phyloP scores from a whole-genome alignment of 2,888 invertebrate species.

The Lycophotia porphyrea region DNA sequence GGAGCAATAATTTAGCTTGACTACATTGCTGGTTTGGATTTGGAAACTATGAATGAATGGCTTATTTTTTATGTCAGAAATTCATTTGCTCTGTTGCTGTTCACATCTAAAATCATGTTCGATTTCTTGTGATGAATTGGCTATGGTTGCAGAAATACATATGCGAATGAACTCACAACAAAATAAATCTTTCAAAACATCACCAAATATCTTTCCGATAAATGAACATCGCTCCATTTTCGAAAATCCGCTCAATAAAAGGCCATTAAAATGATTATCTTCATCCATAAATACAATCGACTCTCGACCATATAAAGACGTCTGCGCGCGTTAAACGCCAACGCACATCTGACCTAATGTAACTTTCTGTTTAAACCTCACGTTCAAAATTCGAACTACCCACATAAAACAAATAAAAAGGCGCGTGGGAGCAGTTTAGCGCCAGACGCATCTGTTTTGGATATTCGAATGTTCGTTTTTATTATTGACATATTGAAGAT shows the following conservation, averaged over 20 bases:
- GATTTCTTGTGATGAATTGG: no score
- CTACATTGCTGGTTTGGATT: neutral
- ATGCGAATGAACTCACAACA: neutral
- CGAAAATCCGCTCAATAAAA: slow-evolving; percentile 47
- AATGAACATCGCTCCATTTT: slow-evolving; percentile 29
- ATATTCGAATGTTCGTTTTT: slow-evolving; percentile 43
- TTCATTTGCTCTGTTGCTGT: neutral
- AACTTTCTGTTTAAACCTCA: slow-evolving; percentile 57
- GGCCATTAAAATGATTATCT: slow-evolving; percentile 55
- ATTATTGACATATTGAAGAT: slow-evolving; percentile 40
- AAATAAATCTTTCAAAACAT: slow-evolving; percentile 31
- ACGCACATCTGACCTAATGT: slow-evolving; percentile 71
- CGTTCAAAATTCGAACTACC: slow-evolving; percentile 67
- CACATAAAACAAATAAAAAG: slow-evolving; percentile 64
- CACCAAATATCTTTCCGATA: slow-evolving; percentile 13
- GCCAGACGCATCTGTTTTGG: slow-evolving; percentile 46
- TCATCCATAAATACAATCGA: slow-evolving; percentile 54
- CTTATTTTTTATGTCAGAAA: neutral
- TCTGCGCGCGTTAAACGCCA: slow-evolving; percentile 69
- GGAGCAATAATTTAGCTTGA: neutral
- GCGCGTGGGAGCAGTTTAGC: slow-evolving; percentile 60
- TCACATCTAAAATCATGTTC: no score
- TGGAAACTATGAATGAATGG: neutral
- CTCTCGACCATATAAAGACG: slow-evolving; percentile 64
- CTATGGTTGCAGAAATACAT: slow-evolving; percentile 8